These are phyloP conservation scores for Hypercompe scribonia DNA, from an alignment of 2,888 invertebrate species.

Conservation along the genomic window DNA sequence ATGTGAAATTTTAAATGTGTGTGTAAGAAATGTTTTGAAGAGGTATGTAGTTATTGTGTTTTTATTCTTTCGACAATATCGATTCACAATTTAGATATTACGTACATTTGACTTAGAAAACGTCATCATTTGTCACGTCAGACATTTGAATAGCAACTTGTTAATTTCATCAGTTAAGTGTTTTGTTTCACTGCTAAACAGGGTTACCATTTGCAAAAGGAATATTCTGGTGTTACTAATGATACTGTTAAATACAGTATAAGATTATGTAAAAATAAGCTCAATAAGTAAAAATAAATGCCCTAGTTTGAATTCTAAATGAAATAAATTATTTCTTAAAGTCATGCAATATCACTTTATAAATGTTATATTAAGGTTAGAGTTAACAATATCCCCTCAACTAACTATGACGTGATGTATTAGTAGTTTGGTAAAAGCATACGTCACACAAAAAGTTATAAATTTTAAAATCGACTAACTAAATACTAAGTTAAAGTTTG, in stretches of 20 bases:
- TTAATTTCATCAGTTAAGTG: neutral
- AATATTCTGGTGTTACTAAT: neutral
- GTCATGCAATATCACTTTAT: no score
- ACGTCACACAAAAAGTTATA: no score
- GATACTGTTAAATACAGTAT: neutral
- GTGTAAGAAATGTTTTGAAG: constrained; percentile 18
- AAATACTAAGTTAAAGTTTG: no score
- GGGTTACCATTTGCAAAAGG: neutral
- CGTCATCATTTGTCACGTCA: no score
- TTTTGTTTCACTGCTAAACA: neutral
- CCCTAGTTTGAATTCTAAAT: neutral
- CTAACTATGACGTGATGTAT: neutral
- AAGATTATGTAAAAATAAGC: neutral
- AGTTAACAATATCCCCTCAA: no score
- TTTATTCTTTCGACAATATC: neutral
- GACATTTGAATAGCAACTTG: no score
- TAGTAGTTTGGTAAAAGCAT: neutral
- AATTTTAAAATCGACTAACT: no score
- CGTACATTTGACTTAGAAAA: no score
- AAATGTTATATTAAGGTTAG: no score
- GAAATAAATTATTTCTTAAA: no score
- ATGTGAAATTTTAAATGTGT: constrained; percentile 28
- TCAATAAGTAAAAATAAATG: neutral
- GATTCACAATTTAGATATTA: neutral
- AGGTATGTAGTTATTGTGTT: neutral